These are phyloP conservation scores for Agriopis leucophaearia DNA, from an alignment of 2,888 invertebrate species.

Conservation along the genomic window DNA sequence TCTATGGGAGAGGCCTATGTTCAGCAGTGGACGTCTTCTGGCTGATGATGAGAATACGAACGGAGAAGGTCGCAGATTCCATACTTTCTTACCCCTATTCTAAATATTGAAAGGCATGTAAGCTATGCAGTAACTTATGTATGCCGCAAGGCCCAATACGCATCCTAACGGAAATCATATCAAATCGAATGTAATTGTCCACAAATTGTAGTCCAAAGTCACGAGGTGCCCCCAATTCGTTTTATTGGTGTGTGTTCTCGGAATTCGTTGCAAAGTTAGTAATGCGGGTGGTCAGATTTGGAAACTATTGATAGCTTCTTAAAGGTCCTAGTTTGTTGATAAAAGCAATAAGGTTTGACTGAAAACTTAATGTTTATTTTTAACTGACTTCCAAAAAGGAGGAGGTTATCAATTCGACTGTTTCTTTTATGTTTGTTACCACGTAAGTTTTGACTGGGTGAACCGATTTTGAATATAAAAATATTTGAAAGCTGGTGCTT, in stretches of 20 bases:
- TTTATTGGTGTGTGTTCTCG: slow-evolving; percentile 51
- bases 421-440: no score
- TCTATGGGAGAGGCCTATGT: no score
- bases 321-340: no score
- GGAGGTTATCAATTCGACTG: no score
- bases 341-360: no score
- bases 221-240: slow-evolving; percentile 53
- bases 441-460: no score
- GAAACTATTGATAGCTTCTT: neutral
- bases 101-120: neutral
- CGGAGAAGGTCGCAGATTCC: neutral
- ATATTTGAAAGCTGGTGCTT: no score
- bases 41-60: no score
- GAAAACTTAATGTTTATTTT: no score
- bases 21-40: no score
- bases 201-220: slow-evolving; percentile 37
- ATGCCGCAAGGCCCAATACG: neutral
- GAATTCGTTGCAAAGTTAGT: slow-evolving; percentile 46
- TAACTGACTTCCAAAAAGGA: no score
- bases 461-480: no score
- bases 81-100: neutral
- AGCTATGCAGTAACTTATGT: neutral
- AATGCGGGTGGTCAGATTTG: slow-evolving; percentile 20
- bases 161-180: slow-evolving; percentile 36
- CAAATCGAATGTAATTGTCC: slow-evolving; percentile 43